phyloP scores from a whole-genome alignment of 1,140 invertebrate species.

The Aphelenchoides avenae region DNA sequence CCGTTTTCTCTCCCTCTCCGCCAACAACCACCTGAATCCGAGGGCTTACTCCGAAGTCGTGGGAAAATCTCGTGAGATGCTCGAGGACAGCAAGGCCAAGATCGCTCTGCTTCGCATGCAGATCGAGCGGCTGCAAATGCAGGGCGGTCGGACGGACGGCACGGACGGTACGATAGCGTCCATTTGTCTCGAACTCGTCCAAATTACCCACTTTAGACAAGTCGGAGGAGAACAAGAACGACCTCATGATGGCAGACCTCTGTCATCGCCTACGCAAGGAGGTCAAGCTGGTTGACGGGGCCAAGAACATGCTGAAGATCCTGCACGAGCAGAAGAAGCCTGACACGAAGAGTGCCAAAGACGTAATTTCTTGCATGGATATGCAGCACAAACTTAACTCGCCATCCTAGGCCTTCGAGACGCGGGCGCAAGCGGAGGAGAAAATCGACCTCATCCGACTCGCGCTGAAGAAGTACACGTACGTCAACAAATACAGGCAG shows the following conservation, averaged over 20 bases:
- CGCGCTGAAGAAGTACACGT: constrained; percentile 55
- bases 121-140: constrained; percentile 42
- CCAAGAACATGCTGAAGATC: constrained; percentile 77
- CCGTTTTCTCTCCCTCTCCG: constrained; percentile 30
- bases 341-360: constrained; percentile 65
- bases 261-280: constrained; percentile 89
- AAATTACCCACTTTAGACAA: no score
- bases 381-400: no score
- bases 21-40: constrained; percentile 29
- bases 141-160: no score
- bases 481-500: not conserved
- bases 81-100: constrained; percentile 51
- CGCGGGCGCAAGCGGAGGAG: constrained; percentile 45
- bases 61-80: constrained; percentile 35
- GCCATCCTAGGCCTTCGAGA: constrained; percentile 46
- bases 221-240: no score
- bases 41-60: constrained; percentile 32
- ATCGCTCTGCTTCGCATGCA: constrained; percentile 54
- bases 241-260: constrained; percentile 89
- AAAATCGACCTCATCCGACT: constrained; percentile 55
- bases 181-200: no score
- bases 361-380: no score
- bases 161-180: no score
- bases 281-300: constrained; percentile 91
- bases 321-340: constrained; percentile 80